Base-by-base conservation (phyloP, 2,888 invertebrate species). In the Glaucopsyche alexis region DNA sequence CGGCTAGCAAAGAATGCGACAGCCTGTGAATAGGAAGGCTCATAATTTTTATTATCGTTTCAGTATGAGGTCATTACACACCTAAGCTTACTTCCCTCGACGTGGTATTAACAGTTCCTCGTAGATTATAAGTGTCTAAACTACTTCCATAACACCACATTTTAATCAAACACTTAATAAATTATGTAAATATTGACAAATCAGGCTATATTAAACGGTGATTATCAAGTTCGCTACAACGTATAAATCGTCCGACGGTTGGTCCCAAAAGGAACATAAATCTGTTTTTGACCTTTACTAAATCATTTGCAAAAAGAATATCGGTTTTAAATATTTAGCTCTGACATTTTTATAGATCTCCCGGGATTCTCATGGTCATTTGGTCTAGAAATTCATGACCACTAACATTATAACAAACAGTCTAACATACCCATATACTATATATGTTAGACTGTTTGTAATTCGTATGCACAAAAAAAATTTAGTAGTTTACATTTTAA, bases 251-350 rank as follows among this genome's bases (percentile, higher is more conserved):
- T 89, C 89, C 88, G 89, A 89, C 88, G 81, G 76, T 79, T 50
- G 50, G 85, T 89, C 90, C 89, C 90, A 80, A 82, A 83, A 83
- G 89, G 87, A 83, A 84, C 87, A 90, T 91, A 90, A 90, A 91
- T 91, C 88, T 81, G 85, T 87, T 89, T 89, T 86, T 87, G 86
- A 85, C 85, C 88, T 89, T 89, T 87, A 85, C 82, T 88, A 86
- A 88, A 90, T 89, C 86, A 87, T 88, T 87, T 83, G 84, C 85
- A 84, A 83, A 81, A 84, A 76, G 75, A 76, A 69, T 73, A 67
- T 74, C 72, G 64, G 45, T 66, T 72, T 40, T 55, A 55, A 65
- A 72, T 42, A 16, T 72, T 66, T 42, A 72, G 47, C 66, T 16
- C 16, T 50, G 66, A 72, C 38, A 69, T 69, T 49, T 67, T 47